Conservation (phyloP, 1,140 invertebrate species). For the Manduca sexta region DNA sequence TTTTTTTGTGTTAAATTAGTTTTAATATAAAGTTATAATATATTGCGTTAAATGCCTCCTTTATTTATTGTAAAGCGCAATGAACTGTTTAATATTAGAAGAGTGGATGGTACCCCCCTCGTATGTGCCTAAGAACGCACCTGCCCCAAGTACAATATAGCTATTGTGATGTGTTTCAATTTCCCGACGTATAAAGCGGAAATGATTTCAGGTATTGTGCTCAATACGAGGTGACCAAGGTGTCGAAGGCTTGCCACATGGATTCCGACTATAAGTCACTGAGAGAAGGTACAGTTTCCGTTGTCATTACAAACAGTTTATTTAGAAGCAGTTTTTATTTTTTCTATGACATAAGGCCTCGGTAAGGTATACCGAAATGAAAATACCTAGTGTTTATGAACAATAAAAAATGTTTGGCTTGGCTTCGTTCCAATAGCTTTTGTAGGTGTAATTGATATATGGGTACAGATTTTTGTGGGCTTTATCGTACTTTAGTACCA, state of each 20-base stretch:
- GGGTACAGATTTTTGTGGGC: too few species aligned
- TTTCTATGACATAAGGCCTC: neutral
- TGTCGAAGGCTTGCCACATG: constrained; percentile 85
- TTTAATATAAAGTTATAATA: too few species aligned
- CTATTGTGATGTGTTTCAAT: constrained; percentile 11
- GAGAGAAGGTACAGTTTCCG: constrained; percentile 77
- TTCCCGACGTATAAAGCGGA: constrained; percentile 1
- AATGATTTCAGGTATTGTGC: constrained; percentile 83
- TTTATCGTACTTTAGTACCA: too few species aligned
- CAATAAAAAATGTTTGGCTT: too few species aligned
- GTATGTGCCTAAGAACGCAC: neutral
- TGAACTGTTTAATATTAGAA: neutral
- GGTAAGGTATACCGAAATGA: too few species aligned
- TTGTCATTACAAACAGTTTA: neutral
- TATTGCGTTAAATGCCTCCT: too few species aligned
- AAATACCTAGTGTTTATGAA: too few species aligned
- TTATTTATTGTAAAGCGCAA: too few species aligned
- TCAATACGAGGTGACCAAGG: constrained; percentile 86
- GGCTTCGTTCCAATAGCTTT: too few species aligned
- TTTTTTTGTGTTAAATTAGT: neutral
- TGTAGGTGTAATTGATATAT: too few species aligned
- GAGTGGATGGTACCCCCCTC: neutral
- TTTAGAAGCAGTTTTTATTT: neutral
- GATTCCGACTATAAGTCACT: constrained; percentile 80
- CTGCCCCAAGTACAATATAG: neutral